Evolutionary conservation across 2,797 vertebrate genomes (phyloP), one percentile per base, ranked within the genome.

Genomic region (Galago senegalensis): DNA sequence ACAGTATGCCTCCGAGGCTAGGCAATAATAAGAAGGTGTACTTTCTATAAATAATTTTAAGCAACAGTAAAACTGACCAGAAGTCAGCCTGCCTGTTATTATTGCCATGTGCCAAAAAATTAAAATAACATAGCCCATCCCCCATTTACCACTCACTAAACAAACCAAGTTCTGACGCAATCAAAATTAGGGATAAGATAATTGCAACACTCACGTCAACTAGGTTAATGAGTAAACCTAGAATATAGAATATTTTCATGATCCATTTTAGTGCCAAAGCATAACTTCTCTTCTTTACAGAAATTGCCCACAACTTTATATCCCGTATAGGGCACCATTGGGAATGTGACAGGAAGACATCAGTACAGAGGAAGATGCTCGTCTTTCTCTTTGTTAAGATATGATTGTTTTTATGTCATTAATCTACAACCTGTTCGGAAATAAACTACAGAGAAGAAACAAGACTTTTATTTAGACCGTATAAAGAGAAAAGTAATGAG

Each of bases 161-260:
- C 25, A 87, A 56, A 70, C 5, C 72, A 83, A 75, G 75, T 87
- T 85, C 81, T 20, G 65, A 27, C 8, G 3, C 43, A 72, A 25
- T 70, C 14, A 79, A 31, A 79, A 83, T 67, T 75, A 63, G 20
- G 3, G 7, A 49, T 92, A 82, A 60, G 13, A 43, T 43, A 27
- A 37, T 53, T 87, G 12, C 23, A 93, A 85, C 1, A n/a, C n/a
- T 63, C 1, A 93, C 53, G 43, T 43, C 3, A 67, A 73, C n/a
- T 56, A 76, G 43, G 14, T 63, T 73, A 53, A 67, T 58, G 12
- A 72, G 9, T 49, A 53, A 86, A 46, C 12, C 2, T 23, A 40
- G 2, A 43, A 58, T 86, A 81, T n/a, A 69, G 18, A 93, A 18
- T 76, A 72, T 67, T 86, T 91, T 61, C 58, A 93, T 89, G 67